A percentile compares a stretch with the other conserved stretches of the same genome.
phyloP scores from a whole-genome alignment of 2,888 invertebrate species.

The Melanostoma mellinum region DNA sequence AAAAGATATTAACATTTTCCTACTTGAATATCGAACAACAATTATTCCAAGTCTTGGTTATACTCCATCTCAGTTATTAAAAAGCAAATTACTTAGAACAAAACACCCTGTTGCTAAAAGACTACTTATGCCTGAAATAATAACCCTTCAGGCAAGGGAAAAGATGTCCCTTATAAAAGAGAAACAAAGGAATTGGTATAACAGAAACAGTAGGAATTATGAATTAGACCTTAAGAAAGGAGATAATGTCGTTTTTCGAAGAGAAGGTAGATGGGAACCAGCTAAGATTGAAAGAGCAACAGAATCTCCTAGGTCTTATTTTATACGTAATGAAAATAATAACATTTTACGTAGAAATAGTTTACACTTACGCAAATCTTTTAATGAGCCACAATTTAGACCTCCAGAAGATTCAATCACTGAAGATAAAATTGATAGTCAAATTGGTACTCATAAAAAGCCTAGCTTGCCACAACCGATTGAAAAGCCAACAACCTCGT shows the following conservation, averaged over 20 bases:
- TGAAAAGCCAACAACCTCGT: slow-evolving; percentile 5
- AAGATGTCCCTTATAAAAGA: not conserved
- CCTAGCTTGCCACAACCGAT: slow-evolving; percentile 3
- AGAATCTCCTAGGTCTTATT: slow-evolving; percentile 12
- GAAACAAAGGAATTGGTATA: slow-evolving; percentile 26
- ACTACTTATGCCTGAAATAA: not conserved
- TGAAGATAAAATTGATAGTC: not conserved
- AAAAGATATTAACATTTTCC: too few relatives aligned
- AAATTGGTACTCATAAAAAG: not conserved
- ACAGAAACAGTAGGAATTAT: slow-evolving; percentile 17
- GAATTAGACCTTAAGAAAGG: slow-evolving; percentile 22
- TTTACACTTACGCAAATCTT: slow-evolving; percentile 8
- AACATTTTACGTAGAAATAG: slow-evolving; percentile 13
- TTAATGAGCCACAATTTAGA: slow-evolving; percentile 9
- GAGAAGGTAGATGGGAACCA: slow-evolving; percentile 25
- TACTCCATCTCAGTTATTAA: slow-evolving; percentile 23
- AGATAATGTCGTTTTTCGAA: slow-evolving; percentile 33
- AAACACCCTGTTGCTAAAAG: not conserved
- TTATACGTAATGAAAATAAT: slow-evolving; percentile 14
- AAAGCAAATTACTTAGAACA: slow-evolving; percentile 18
- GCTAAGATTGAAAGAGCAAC: not conserved
- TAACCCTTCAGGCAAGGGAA: not conserved
- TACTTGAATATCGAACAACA: too few relatives aligned
- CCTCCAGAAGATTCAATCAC: not conserved
- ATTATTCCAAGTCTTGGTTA: too few relatives aligned